Percentiles rank a stretch among this genome's conserved stretches.
These are phyloP conservation scores for Dicrostonyx torquatus DNA, from an alignment of 2,797 vertebrate species.

Conservation along the genomic window DNA sequence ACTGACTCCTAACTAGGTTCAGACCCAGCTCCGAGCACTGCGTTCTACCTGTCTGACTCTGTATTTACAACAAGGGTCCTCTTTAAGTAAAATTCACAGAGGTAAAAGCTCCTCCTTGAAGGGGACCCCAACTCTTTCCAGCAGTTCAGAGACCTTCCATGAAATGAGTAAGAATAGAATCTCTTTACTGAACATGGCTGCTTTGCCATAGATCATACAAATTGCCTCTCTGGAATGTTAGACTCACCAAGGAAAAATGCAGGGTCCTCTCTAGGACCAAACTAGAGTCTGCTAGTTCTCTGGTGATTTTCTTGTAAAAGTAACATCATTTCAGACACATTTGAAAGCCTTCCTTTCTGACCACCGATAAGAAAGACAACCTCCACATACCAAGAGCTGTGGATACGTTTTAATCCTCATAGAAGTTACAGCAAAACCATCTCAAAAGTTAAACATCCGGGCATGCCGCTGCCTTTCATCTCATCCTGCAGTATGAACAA, in stretches of 20 bases:
- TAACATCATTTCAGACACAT: not conserved
- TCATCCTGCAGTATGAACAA: constrained; percentile 39
- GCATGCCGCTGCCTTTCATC: not conserved
- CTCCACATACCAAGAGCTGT: constrained; percentile 62
- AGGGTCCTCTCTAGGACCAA: not conserved
- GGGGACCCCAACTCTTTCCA: not conserved
- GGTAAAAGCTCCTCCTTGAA: not conserved
- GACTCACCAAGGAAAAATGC: not conserved
- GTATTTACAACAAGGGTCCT: not conserved
- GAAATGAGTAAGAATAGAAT: not conserved
- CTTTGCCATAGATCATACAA: not conserved
- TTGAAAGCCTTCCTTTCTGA: constrained; percentile 49
- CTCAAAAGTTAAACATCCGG: not conserved
- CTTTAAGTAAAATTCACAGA: not conserved
- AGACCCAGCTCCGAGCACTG: not conserved
- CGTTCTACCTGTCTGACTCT: not conserved
- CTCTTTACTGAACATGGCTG: not conserved
- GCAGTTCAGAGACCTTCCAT: not conserved
- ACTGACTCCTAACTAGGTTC: constrained; percentile 26
- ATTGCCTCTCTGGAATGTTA: not conserved
- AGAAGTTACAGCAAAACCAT: constrained; percentile 52
- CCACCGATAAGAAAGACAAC: constrained; percentile 69
- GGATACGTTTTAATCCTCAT: constrained; percentile 69
- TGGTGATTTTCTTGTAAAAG: constrained; percentile 7
- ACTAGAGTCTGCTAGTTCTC: not conserved